These are phyloP conservation scores for Orchesella flavescens DNA, from an alignment of 2,888 invertebrate species.

Conservation along the genomic window DNA sequence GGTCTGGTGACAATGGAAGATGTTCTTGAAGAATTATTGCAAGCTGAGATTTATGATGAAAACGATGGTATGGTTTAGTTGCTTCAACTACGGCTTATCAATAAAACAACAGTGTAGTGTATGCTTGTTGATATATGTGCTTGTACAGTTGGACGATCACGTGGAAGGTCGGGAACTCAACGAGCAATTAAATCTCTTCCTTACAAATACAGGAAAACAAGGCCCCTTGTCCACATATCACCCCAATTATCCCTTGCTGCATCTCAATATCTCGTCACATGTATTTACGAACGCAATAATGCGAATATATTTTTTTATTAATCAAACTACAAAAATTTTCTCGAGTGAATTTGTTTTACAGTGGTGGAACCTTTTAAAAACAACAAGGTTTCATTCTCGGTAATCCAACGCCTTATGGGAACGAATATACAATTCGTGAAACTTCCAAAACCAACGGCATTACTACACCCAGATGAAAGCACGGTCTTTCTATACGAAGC, in stretches of 20 bases:
- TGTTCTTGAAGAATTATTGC: slow-evolving; percentile 60
- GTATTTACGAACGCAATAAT: no score
- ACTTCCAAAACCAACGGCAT: background rate
- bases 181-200: background rate
- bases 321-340: background rate
- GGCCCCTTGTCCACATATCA: background rate
- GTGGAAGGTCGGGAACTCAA: background rate
- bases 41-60: slow-evolving; percentile 61
- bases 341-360: background rate
- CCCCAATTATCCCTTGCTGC: background rate
- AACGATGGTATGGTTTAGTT: slow-evolving; percentile 52
- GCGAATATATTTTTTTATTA: background rate
- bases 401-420: background rate
- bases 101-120: no score
- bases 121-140: no score
- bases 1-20: slow-evolving; percentile 60
- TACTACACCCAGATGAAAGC: background rate
- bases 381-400: background rate
- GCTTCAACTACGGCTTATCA: no score
- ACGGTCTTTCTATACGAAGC: background rate
- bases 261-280: background rate
- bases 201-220: background rate
- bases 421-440: background rate
- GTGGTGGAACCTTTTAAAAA: background rate
- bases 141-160: background rate